Evolutionary conservation across 2,797 vertebrate species (phyloP).

Genomic region (Danio jaintianensis): DNA sequence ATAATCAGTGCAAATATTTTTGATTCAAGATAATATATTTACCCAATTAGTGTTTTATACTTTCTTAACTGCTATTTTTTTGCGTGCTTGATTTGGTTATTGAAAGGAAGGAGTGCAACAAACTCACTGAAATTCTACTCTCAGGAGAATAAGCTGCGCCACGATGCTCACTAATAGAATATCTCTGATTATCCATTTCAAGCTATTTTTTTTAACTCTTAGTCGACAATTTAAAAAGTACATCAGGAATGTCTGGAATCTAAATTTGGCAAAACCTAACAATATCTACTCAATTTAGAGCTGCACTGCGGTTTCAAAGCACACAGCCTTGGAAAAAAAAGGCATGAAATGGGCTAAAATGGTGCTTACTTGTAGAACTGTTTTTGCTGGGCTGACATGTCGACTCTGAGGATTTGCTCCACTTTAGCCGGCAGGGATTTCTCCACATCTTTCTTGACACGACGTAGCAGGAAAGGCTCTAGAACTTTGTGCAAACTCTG

Average conservation of each 20-base stretch:
- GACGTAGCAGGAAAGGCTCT: conserved; percentile 94
- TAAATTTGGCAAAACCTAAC: conserved; percentile 6
- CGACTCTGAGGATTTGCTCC: conserved; percentile 97
- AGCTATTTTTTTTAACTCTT: too few relatives aligned
- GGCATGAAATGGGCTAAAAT: not conserved
- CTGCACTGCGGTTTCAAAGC: not conserved
- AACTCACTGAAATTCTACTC: too few relatives aligned
- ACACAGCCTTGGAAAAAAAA: not conserved
- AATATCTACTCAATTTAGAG: not conserved
- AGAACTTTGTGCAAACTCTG: conserved; percentile 98
- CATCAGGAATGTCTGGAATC: not conserved
- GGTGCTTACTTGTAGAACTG: conserved; percentile 95
- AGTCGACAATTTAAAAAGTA: too few relatives aligned
- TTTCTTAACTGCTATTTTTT: too few relatives aligned
- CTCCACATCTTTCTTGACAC: conserved; percentile 98
- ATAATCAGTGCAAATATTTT: too few relatives aligned
- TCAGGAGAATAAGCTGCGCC: too few relatives aligned
- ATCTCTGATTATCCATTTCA: too few relatives aligned
- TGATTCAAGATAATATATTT: too few relatives aligned
- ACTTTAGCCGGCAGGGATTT: conserved; percentile 98
- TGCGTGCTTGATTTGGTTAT: too few relatives aligned
- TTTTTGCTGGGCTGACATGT: conserved; percentile 97
- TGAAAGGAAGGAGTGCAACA: too few relatives aligned
- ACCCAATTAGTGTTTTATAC: too few relatives aligned
- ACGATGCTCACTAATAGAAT: too few relatives aligned